Evolutionary conservation across 2,888 invertebrate species (phyloP).

Genomic region (Mythimna albipuncta): DNA sequence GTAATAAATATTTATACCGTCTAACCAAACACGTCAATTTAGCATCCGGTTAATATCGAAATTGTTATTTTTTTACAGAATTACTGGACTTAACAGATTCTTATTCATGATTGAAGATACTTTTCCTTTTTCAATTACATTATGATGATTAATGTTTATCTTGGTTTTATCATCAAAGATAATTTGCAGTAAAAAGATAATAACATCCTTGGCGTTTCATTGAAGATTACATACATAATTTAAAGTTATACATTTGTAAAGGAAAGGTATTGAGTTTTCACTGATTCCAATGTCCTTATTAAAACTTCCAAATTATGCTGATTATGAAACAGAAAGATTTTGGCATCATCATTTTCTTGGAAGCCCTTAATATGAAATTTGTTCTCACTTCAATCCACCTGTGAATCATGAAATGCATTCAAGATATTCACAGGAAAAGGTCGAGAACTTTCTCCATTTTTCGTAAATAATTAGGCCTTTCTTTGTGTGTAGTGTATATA

Average conservation of each 20-base stretch:
- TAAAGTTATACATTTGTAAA: conserved; percentile 20
- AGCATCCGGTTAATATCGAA: too few relatives aligned
- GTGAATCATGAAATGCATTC: conserved; percentile 41
- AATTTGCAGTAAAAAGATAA: conserved; percentile 35
- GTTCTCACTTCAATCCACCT: conserved; percentile 13
- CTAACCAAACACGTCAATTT: background rate
- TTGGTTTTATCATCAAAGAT: conserved; percentile 19
- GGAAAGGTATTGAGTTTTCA: conserved; percentile 29
- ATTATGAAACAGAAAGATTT: conserved; percentile 43
- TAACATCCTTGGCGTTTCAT: background rate
- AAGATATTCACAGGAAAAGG: conserved; percentile 46
- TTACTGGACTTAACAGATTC: background rate
- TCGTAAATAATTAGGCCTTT: conserved; percentile 30
- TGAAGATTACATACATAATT: conserved; percentile 19
- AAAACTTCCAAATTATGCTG: conserved; percentile 29
- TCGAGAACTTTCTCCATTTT: conserved; percentile 49
- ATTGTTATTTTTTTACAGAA: too few relatives aligned
- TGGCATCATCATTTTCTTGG: conserved; percentile 48
- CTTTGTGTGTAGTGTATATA: conserved; percentile 11
- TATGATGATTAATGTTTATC: background rate
- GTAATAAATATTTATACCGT: background rate
- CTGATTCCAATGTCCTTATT: conserved; percentile 30
- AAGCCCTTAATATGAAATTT: conserved; percentile 43
- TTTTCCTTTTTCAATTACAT: background rate
- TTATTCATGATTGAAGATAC: background rate